Evolutionary conservation across 2,888 invertebrate genomes (phyloP), one percentile per base, ranked within the genome.

Genomic region (Seira sanloemensis): DNA sequence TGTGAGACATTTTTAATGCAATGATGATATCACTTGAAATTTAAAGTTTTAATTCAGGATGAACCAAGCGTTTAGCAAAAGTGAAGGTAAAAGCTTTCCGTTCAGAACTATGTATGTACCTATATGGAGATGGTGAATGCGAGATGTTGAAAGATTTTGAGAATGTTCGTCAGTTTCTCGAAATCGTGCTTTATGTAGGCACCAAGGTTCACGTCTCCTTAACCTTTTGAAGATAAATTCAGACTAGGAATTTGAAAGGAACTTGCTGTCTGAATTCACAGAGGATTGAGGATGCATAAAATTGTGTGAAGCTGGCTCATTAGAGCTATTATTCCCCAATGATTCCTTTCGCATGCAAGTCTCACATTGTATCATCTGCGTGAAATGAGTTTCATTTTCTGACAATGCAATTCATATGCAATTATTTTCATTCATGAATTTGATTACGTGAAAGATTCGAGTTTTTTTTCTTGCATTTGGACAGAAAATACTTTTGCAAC

Each of bases 131-230:
- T 62, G 62, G 19, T 18, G 62, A 62, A 62, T 62, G 7, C n/a
- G n/a, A 58, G n/a, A 58, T 26, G 21, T 16, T 4, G 5, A 18
- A 54, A 23, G 72, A 54, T 25, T 54, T 54, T 16, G 24, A 58
- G 72, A 72, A n/a, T n/a, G n/a, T n/a, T n/a, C n/a, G n/a, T n/a
- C n/a, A n/a, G n/a, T n/a, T n/a, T n/a, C n/a, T n/a, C n/a, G 12
- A 37, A 66, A 74, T 74, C 74, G 74, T 74, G 74, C 27, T 23
- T 73, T 73, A 58, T n/a, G 25, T 73, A 58, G 73, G 73, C 23
- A 66, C 46, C 54, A 25, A 69, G 54, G 77, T 77, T 77, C 77
- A 77, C 26, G 68, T 27, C 58, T 77, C 12, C 12, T 77, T 77
- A 77, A 77, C 77, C 77, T 77, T 77, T 77, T 23, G 50, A 16